These are phyloP conservation scores for Pteropus rufus DNA, from an alignment of 2,797 vertebrate genomes.

Conservation along the genomic window DNA sequence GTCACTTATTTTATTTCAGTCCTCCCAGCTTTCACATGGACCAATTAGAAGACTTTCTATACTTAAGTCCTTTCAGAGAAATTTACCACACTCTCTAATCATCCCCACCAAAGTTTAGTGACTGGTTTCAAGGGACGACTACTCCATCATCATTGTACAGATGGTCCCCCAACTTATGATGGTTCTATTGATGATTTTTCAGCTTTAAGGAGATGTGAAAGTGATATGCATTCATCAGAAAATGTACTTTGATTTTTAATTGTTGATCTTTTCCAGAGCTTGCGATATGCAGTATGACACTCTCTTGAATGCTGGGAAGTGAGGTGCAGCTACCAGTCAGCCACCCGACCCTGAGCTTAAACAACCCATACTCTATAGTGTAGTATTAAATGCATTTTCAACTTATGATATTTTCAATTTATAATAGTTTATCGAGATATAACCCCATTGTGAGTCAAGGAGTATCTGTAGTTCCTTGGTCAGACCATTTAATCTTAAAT, in stretches of 20 bases:
- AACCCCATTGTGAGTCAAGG: not conserved
- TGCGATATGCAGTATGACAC: not conserved
- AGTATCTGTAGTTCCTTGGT: not conserved
- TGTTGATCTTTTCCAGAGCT: not conserved
- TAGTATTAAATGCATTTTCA: not conserved
- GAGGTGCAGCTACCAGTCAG: not conserved
- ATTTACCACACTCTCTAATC: not conserved
- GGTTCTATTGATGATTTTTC: not conserved
- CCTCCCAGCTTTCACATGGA: not conserved
- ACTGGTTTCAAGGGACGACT: not conserved
- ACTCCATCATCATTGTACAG: not conserved
- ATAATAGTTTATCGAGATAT: not conserved
- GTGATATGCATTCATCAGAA: not conserved
- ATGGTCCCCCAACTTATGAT: not conserved
- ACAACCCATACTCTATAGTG: not conserved
- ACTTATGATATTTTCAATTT: not conserved
- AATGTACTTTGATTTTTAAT: not conserved
- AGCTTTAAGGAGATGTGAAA: not conserved
- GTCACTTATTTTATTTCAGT: not conserved
- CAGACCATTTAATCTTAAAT: not conserved
- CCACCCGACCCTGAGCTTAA: not conserved
- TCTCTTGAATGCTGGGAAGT: not conserved
- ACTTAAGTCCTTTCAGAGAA: not conserved
- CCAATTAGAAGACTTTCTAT: not conserved
- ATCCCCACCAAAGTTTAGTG: not conserved